phyloP scores from a whole-genome alignment of 2,113 vertebrate species.

The Passer domesticus region DNA sequence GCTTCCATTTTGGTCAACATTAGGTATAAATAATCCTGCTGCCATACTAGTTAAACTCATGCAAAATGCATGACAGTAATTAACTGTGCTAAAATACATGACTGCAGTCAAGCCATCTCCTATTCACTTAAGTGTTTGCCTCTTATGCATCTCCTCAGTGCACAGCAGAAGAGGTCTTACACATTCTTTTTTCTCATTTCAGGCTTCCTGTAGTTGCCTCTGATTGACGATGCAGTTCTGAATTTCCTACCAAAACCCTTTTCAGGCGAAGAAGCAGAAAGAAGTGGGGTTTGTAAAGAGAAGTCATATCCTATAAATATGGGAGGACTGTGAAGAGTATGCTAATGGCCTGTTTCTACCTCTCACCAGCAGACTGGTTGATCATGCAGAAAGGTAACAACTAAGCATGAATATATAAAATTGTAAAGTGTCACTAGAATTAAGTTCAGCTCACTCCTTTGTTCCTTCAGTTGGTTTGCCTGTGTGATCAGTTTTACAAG shows the following conservation, averaged over 20 bases:
- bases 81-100: neutral
- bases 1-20: neutral
- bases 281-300: neutral
- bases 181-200: neutral
- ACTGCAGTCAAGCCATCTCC: neutral
- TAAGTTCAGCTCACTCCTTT: neutral
- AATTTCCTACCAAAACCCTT: neutral
- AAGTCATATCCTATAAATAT: neutral
- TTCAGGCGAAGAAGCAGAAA: neutral
- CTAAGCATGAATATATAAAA: accelerated
- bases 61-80: neutral
- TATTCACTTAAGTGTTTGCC: neutral
- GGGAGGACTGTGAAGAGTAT: neutral
- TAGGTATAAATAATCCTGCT: neutral
- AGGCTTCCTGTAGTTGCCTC: neutral
- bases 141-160: neutral
- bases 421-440: neutral
- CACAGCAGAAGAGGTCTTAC: neutral
- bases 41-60: neutral
- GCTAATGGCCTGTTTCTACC: neutral
- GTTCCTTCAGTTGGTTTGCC: neutral
- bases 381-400: neutral
- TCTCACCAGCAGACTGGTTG: neutral
- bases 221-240: neutral
- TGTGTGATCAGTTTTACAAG: neutral